Evolutionary conservation across 2,797 vertebrate species (phyloP), one percentile per base, ranked within the genome.

Genomic region (Chelon labrosus): DNA sequence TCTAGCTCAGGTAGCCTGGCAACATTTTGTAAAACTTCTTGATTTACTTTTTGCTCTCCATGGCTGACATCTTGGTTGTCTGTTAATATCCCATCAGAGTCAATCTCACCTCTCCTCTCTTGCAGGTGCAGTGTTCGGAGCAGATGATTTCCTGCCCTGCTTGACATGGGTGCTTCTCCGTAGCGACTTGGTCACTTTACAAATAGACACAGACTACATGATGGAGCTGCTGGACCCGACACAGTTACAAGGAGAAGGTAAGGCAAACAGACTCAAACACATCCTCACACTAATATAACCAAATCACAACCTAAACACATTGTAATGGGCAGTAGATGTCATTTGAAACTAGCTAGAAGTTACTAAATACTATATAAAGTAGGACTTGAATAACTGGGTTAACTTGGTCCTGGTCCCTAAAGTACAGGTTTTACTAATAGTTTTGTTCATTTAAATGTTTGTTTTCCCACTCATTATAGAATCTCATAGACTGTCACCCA

Each of bases 161-260:
- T 86, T 97, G 81, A 97, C 96, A 0, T 96, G 97, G 91, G 94
- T 96, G 52, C 85, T 97, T 61, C 89, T 97, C 56, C 95, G 93
- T 46, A 95, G 96, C 54, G 86, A 97, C 31, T 73, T 96, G 46
- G 86, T 87, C 58, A 93, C 93, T 39, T 90, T 97, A 41, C 95
- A 96, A 87, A 56, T 96, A 16, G 96, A 97, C 74, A 97, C 95
- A 0, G 97, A 97, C 78, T 97, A 97, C 89, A 96, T 97, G 89
- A 97, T 97, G 97, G 97, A 97, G 87, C 93, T 97, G 41, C 89
- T 97, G 89, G 96, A 97, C 71, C 97, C 97, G 2, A 89, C 87
- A 3, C 95, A 96, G 79, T 93, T 97, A 7, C 95, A 93, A 71
- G 97, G 97, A 85, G 96, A 97, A 78, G 96, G 96, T 97, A 78